Conservation (phyloP, 2,113 vertebrate genomes). For the Eulemur rufifrons region DNA sequence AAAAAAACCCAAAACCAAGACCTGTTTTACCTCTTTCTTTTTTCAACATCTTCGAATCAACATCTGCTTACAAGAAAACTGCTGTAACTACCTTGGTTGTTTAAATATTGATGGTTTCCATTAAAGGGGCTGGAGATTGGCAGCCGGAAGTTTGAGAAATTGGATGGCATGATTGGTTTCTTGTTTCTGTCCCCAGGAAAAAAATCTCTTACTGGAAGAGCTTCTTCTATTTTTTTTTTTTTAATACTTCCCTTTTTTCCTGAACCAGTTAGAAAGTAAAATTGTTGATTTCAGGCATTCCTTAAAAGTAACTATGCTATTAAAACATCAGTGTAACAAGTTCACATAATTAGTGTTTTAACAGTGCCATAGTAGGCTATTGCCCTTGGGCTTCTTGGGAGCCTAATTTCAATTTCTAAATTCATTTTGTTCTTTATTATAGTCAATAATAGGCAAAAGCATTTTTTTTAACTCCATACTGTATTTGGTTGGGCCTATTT, state of each 20-base stretch:
- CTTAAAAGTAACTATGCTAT: constrained; percentile 30
- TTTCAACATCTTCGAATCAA: constrained; percentile 39
- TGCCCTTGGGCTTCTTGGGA: constrained; percentile 39
- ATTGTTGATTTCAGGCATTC: constrained; percentile 39
- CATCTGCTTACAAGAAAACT: constrained; percentile 27
- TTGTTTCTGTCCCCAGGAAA: constrained; percentile 44
- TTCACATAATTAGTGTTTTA: constrained; percentile 36
- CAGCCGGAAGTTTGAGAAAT: constrained; percentile 39
- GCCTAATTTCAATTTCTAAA: constrained; percentile 58
- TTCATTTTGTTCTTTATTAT: constrained; percentile 43
- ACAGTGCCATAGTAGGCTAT: not conserved
- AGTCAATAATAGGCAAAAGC: constrained; percentile 24
- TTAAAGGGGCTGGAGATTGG: constrained; percentile 52
- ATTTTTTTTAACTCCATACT: not conserved
- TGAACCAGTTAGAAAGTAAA: not conserved
- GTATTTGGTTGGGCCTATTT: constrained; percentile 42
- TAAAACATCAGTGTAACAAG: constrained; percentile 43
- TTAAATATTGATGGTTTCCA: constrained; percentile 74
- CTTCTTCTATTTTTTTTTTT: constrained; percentile 24
- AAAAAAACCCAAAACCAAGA: not conserved
- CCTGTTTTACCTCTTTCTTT: constrained; percentile 10
- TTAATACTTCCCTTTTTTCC: not conserved
- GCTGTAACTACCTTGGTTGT: constrained; percentile 28
- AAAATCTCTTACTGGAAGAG: constrained; percentile 39
- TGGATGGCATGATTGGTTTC: constrained; percentile 7